phyloP scores from a whole-genome alignment of 2,888 invertebrate genomes.

The Philopedon plagiatum region DNA sequence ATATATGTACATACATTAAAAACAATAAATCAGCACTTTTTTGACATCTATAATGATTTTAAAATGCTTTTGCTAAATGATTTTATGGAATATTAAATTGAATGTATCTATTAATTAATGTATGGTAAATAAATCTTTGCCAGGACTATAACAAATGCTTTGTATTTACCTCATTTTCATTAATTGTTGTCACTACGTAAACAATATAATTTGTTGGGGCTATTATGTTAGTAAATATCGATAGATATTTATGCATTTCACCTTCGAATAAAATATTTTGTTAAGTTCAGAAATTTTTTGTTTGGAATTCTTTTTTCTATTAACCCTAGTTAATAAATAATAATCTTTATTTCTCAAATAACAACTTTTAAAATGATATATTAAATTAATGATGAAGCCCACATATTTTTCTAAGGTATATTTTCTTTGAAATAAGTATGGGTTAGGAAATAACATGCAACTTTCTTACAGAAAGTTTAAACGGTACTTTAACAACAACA shows the following conservation, averaged over 20 bases:
- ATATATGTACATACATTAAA: no score
- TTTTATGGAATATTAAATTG: neutral
- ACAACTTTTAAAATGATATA: no score
- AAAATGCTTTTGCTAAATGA: neutral
- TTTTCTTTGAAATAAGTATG: no score
- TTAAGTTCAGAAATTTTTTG: no score
- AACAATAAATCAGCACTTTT: neutral
- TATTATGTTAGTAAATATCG: constrained; percentile 49
- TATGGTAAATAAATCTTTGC: constrained; percentile 43
- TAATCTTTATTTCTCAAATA: no score
- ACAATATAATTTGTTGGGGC: constrained; percentile 44
- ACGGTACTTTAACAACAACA: neutral
- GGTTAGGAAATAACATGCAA: no score
- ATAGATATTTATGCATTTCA: constrained; percentile 32
- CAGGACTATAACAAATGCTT: constrained; percentile 38
- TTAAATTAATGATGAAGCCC: no score
- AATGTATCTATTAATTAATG: constrained; percentile 27
- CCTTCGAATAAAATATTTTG: constrained; percentile 17
- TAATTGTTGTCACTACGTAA: constrained; percentile 46
- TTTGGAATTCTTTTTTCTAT: no score
- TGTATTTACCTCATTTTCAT: constrained; percentile 49
- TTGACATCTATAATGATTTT: neutral
- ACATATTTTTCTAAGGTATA: no score
- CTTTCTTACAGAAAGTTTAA: no score
- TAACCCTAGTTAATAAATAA: no score